Base-by-base conservation (phyloP, 2,797 vertebrate genomes). In the Microcaecilia unicolor region DNA sequence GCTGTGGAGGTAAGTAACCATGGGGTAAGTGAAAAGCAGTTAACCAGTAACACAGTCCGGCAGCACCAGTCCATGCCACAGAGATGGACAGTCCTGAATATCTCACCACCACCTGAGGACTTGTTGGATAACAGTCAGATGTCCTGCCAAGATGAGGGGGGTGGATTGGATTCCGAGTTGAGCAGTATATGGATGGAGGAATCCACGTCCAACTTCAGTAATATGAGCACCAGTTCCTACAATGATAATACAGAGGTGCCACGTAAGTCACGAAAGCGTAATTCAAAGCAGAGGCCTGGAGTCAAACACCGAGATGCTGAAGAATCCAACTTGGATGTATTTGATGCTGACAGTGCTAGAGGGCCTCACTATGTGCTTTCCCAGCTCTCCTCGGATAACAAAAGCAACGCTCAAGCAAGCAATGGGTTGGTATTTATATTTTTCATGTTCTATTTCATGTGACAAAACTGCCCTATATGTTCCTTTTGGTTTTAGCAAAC, bases 241-340 rank as follows among this genome's bases (percentile, higher is more conserved):
- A 98, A 98, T 56, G 96, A 98, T 88, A 98, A 98, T 85, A 98
- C 91, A 33, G 94, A 95, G 78, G 95, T 96, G 64, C 96, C 95
- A 52, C 88, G 95, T 64, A 99, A 99, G 83, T 97, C 94, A 39
- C 92, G 96, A 53, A 98, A 98, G 59, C 91, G 93, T 41, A 97
- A 93, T 37, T 89, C 94, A 41, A 93, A 97, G 60, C 96, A 99
- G 78, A 89, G 90, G 61, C 96, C 96, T 13, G 96, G 96, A 37
- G 84, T 91, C 49, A 98, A 96, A 75, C 76, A 84, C 23, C 76
- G 61, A 35, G 72, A 81, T 29, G 72, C 78, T 29, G 85, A 78
- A 51, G 89, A 83, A 55, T 84, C 90, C 79, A 96, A 88, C 78
- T 92, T 95, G 92, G 96, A 98, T 46, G 80, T 99, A 70, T 99